Conservation (phyloP, 2,113 vertebrate species). For the Tachycineta bicolor region DNA sequence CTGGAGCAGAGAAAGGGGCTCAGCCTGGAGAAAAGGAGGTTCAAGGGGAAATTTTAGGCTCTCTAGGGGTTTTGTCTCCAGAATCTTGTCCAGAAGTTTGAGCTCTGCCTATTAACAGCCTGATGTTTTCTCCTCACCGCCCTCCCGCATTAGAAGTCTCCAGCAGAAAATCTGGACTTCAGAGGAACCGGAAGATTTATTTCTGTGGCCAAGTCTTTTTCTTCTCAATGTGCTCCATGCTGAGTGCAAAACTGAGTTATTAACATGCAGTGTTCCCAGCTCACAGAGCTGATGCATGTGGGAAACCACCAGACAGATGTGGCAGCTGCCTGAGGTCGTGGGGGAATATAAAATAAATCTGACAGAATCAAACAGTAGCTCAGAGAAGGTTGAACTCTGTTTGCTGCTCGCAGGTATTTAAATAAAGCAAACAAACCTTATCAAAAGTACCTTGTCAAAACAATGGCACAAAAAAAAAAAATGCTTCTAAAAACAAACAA, state of each 20-base stretch:
- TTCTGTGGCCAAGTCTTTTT: background rate
- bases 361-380: background rate
- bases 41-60: accelerated
- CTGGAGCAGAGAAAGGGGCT: accelerated
- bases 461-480: background rate
- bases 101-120: background rate
- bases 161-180: background rate
- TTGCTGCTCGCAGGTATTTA: background rate
- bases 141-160: background rate
- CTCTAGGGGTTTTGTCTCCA: background rate
- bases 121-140: background rate
- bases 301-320: background rate
- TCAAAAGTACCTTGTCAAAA: background rate
- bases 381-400: background rate
- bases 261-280: background rate
- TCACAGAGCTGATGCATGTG: background rate
- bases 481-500: background rate
- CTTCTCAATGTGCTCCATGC: background rate
- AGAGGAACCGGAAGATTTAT: background rate
- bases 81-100: background rate
- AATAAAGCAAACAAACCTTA: background rate
- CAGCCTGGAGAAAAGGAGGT: background rate
- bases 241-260: background rate
- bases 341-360: background rate
- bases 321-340: background rate